Conservation (phyloP, 2,888 invertebrate genomes). For the Iselma pallidipennis region DNA sequence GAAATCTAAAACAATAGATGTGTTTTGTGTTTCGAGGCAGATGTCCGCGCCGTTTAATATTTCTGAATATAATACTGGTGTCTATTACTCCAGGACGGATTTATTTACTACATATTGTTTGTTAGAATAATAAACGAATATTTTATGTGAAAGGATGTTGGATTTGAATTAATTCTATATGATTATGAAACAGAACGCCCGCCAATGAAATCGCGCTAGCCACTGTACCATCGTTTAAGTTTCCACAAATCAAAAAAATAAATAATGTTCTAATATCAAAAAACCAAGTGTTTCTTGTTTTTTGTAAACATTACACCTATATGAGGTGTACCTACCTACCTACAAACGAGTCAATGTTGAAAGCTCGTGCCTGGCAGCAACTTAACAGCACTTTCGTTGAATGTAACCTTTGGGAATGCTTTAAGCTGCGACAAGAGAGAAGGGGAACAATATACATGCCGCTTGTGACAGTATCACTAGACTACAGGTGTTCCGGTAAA, state of each 20-base stretch:
- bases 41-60: constrained; percentile 50
- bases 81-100: constrained; percentile 46
- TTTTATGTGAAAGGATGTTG: constrained; percentile 46
- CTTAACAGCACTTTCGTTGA: constrained; percentile 25
- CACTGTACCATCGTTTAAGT: background rate
- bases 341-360: background rate
- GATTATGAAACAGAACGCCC: constrained; percentile 38
- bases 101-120: constrained; percentile 53
- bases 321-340: too few relatives aligned
- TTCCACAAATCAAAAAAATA: background rate
- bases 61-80: constrained; percentile 44
- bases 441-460: constrained; percentile 10
- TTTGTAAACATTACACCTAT: too few relatives aligned
- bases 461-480: constrained; percentile 7
- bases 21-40: constrained; percentile 49
- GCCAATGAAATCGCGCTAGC: background rate
- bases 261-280: too few relatives aligned
- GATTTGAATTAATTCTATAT: constrained; percentile 41
- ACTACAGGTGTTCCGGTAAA: constrained; percentile 34
- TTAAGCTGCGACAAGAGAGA: constrained; percentile 19
- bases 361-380: background rate
- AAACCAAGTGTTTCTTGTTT: too few relatives aligned
- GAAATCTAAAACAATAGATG: constrained; percentile 54
- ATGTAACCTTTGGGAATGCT: constrained; percentile 30
- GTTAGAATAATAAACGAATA: constrained; percentile 42